These are phyloP conservation scores for Siniperca obscura DNA, from an alignment of 2,797 vertebrate species.

Conservation along the genomic window DNA sequence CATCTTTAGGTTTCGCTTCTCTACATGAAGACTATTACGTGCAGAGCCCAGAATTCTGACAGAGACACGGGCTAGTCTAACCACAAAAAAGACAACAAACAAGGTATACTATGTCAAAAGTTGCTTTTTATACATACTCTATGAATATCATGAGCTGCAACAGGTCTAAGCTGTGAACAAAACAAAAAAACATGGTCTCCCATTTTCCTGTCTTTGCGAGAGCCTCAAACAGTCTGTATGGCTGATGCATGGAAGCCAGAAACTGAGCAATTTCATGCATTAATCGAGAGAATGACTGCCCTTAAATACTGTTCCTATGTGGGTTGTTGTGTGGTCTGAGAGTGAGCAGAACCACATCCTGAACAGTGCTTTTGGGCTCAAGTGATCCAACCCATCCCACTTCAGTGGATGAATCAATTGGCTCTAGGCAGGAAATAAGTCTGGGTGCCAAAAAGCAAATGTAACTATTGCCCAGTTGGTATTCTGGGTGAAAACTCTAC, in stretches of 20 bases:
- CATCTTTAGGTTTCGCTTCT: conserved; percentile 51
- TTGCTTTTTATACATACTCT: conserved; percentile 67
- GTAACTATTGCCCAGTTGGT: conserved; percentile 82
- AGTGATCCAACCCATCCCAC: conserved; percentile 55
- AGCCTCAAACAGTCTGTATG: conserved; percentile 60
- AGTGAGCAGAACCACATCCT: conserved; percentile 35
- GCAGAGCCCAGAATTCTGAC: conserved; percentile 62
- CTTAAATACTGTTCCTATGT: conserved; percentile 59
- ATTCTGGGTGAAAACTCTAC: conserved; percentile 85
- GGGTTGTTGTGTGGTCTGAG: conserved; percentile 46
- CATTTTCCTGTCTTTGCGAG: conserved; percentile 75
- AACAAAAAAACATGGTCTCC: conserved; percentile 60
- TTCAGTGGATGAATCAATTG: conserved; percentile 62
- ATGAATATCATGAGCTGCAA: conserved; percentile 70
- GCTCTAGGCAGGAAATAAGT: conserved; percentile 83
- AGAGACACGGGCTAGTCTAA: conserved; percentile 48
- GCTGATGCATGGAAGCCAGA: conserved; percentile 50
- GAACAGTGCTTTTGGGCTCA: conserved; percentile 63
- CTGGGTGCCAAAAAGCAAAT: conserved; percentile 85
- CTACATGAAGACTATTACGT: conserved; percentile 45
- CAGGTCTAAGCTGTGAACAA: conserved; percentile 83
- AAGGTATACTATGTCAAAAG: conserved; percentile 61
- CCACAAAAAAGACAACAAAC: conserved; percentile 54
- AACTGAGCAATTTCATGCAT: conserved; percentile 48
- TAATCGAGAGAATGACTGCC: conserved; percentile 52